A percentile compares a stretch with the other conserved stretches of the same genome.
phyloP scores from a whole-genome alignment of 2,888 invertebrate genomes.

The Tenthredo livida region DNA sequence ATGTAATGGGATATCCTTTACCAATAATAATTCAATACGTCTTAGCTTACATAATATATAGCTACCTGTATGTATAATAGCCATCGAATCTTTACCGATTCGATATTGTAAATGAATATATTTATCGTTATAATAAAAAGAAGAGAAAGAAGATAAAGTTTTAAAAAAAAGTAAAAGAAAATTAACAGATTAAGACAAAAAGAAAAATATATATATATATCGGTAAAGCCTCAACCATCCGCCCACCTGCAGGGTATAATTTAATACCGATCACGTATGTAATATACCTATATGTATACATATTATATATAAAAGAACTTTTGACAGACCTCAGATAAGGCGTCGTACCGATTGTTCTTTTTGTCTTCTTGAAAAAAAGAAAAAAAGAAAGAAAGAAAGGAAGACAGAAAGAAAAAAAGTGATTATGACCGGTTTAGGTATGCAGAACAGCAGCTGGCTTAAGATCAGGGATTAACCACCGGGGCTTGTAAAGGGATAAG shows the following conservation, averaged over 20 bases:
- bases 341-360: neutral
- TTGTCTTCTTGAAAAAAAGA: neutral
- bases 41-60: neutral
- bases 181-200: neutral
- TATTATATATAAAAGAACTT: neutral
- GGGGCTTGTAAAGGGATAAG: conserved; percentile 12
- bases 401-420: neutral
- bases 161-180: neutral
- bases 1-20: conserved; percentile 38
- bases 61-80: too few species aligned
- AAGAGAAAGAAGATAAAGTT: neutral
- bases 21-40: conserved; percentile 31
- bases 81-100: neutral
- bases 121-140: neutral
- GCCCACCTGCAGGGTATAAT: neutral
- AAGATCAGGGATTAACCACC: neutral
- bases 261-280: conserved; percentile 23
- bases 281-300: too few species aligned
- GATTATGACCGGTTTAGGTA: conserved; percentile 31
- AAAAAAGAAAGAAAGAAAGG: neutral
- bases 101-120: conserved; percentile 9
- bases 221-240: neutral
- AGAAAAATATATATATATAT: neutral
- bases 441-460: conserved; percentile 29
- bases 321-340: conserved; percentile 23